Percentiles rank a stretch among this genome's conserved stretches.
These are phyloP conservation scores for Syrista parreyssii DNA, from an alignment of 2,888 invertebrate species.

Conservation along the genomic window DNA sequence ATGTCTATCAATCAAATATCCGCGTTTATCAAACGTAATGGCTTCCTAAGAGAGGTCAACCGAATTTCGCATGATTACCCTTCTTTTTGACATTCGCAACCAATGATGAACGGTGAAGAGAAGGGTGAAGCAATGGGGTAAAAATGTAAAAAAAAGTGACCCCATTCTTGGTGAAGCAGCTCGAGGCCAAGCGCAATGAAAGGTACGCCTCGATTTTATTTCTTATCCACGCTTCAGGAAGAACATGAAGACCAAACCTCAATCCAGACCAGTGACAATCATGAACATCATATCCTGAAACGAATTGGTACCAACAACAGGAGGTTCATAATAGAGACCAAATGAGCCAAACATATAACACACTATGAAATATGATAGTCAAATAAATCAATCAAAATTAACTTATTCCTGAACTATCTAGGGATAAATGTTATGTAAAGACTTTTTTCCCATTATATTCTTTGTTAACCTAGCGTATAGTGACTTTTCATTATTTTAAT, in stretches of 20 bases:
- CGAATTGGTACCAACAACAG: neutral
- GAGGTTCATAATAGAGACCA: neutral
- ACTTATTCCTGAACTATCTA: neutral
- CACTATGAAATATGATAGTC: neutral
- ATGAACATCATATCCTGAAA: neutral
- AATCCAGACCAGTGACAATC: neutral
- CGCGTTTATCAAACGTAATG: neutral
- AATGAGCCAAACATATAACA: neutral
- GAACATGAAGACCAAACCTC: neutral
- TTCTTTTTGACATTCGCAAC: no score
- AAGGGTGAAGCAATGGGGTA: neutral
- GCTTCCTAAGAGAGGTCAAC: neutral
- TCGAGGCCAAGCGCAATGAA: neutral
- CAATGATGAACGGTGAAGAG: no score
- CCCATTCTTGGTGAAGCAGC: neutral
- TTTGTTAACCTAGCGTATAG: no score
- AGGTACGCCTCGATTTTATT: neutral
- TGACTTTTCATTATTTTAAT: no score
- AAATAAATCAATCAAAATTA: neutral
- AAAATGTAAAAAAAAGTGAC: neutral
- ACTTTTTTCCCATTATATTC: neutral
- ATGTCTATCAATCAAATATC: neutral
- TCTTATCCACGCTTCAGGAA: neutral
- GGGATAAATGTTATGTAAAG: neutral
- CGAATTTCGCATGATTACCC: neutral